A percentile compares a stretch with the other conserved stretches of the same genome.
These are phyloP conservation scores for Melanostoma mellinum DNA, from an alignment of 2,888 invertebrate species.

Conservation along the genomic window DNA sequence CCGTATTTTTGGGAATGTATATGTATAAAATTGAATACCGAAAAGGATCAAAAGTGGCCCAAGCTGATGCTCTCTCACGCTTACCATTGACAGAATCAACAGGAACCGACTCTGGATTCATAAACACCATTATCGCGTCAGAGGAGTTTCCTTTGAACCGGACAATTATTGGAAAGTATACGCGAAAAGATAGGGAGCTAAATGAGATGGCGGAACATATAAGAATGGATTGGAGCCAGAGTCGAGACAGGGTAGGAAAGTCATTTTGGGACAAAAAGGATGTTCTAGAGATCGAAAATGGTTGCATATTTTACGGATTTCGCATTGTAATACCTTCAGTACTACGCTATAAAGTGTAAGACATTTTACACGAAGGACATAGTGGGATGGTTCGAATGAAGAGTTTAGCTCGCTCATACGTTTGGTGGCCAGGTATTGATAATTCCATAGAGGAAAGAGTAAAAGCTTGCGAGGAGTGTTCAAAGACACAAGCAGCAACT, in stretches of 20 bases:
- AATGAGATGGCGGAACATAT: no score
- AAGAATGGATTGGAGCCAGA: not conserved
- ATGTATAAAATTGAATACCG: slow-evolving; percentile 25
- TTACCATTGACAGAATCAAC: not conserved
- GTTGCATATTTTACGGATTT: slow-evolving; percentile 14
- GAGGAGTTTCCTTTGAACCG: not conserved
- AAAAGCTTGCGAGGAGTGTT: slow-evolving; percentile 1
- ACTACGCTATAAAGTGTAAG: not conserved
- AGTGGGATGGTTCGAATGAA: slow-evolving; percentile 20
- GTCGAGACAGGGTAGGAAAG: not conserved
- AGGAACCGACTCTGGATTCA: not conserved
- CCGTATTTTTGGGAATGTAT: slow-evolving; percentile 26
- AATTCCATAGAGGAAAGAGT: not conserved
- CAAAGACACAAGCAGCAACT: slow-evolving; percentile 1
- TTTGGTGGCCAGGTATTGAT: slow-evolving; percentile 16
- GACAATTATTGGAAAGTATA: not conserved
- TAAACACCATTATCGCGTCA: not conserved
- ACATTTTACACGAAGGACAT: slow-evolving; percentile 6
- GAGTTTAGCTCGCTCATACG: not conserved
- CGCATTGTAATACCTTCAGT: not conserved
- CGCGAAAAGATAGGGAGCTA: not conserved
- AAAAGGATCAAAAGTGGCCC: slow-evolving; percentile 20
- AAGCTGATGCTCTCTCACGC: slow-evolving; percentile 32
- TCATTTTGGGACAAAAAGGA: not conserved
- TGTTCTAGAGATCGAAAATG: not conserved